Evolutionary conservation across 2,113 vertebrate species (phyloP).

Genomic region (Macquaria australasica): DNA sequence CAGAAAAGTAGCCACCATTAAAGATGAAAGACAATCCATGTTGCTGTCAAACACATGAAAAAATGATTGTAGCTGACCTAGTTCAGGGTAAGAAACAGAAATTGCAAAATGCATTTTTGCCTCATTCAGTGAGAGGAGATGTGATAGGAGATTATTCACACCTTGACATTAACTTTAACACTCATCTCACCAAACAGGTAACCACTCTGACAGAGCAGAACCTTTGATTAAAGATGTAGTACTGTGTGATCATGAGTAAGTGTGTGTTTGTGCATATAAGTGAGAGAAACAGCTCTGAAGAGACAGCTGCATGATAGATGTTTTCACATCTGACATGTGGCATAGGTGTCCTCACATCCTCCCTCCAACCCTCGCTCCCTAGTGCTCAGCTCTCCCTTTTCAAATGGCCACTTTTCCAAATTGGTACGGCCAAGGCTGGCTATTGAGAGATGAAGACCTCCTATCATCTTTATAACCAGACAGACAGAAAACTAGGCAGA

Average conservation of each 20-base stretch:
- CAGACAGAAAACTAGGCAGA: not conserved
- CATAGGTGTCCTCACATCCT: constrained; percentile 38
- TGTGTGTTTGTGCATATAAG: not conserved
- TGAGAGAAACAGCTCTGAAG: constrained; percentile 7
- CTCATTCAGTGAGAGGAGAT: constrained; percentile 25
- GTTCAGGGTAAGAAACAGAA: constrained; percentile 33
- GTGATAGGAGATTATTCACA: constrained; percentile 40
- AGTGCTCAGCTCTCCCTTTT: constrained; percentile 22
- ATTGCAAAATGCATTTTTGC: constrained; percentile 45
- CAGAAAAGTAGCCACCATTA: constrained; percentile 35
- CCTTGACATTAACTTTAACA: constrained; percentile 35
- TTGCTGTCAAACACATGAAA: constrained; percentile 42
- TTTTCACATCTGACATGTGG: constrained; percentile 23
- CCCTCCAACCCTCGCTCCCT: not conserved
- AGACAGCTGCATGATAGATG: constrained; percentile 38
- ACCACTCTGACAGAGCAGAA: constrained; percentile 21
- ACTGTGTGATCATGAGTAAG: not conserved
- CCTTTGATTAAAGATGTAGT: constrained; percentile 22
- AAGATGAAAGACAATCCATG: constrained; percentile 58
- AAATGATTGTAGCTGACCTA: constrained; percentile 44
- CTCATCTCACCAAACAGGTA: constrained; percentile 40
- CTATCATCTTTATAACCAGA: constrained; percentile 28
- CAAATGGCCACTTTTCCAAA: constrained; percentile 59
- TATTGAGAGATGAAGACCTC: constrained; percentile 39
- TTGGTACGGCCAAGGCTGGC: constrained; percentile 30